Conservation (phyloP, 92 coral and sea anemone species). For the Isaurus tuberculatus region DNA sequence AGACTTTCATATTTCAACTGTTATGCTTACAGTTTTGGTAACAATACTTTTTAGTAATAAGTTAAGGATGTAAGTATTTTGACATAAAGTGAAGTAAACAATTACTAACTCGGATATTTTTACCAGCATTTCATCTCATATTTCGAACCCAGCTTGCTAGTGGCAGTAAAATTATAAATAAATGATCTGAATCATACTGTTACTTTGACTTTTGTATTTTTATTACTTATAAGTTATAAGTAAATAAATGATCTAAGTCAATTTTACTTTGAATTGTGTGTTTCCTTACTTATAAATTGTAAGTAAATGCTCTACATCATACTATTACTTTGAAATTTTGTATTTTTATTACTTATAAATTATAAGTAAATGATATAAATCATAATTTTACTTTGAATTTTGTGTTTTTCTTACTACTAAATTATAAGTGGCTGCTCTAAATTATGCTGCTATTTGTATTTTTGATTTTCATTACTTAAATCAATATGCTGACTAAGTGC, state of each 20-base stretch:
- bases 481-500: background rate
- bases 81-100: too few species aligned
- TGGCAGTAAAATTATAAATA: conserved; percentile 17
- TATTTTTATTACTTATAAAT: background rate
- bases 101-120: too few species aligned
- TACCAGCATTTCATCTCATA: conserved; percentile 10
- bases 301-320: background rate
- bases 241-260: conserved; percentile 8
- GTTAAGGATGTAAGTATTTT: too few species aligned
- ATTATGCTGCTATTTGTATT: background rate
- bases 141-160: conserved; percentile 16
- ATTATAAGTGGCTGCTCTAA: background rate
- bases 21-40: too few species aligned
- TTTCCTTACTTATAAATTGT: background rate
- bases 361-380: background rate
- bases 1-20: too few species aligned
- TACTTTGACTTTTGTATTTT: conserved; percentile 18
- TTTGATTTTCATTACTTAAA: background rate
- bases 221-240: background rate
- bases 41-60: too few species aligned
- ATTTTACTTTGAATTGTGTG: conserved; percentile 14
- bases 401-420: background rate
- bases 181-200: conserved; percentile 10
- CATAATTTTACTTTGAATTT: conserved; percentile 17
- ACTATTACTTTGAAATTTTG: background rate